Conservation (phyloP, 2,888 invertebrate species). For the Punctoribates punctum region DNA sequence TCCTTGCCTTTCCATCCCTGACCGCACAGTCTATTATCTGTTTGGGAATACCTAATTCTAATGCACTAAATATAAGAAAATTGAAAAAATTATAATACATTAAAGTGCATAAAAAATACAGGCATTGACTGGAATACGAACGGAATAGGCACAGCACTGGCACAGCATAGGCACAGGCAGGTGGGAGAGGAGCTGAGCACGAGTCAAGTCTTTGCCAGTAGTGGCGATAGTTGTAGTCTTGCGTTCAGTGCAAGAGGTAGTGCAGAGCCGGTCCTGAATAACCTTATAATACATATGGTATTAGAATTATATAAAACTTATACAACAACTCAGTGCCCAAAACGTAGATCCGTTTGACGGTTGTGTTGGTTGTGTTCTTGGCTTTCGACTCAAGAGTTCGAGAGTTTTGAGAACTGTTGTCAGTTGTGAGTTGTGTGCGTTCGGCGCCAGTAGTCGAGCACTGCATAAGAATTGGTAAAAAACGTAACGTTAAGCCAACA, state of each 20-base stretch:
- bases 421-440: conserved; percentile 17
- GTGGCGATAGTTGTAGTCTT: neutral
- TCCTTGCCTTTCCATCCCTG: neutral
- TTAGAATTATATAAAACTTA: neutral
- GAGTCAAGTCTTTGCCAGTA: conserved; percentile 15
- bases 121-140: too few relatives aligned
- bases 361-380: neutral
- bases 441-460: conserved; percentile 31
- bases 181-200: conserved; percentile 33
- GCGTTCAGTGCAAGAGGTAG: neutral
- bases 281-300: conserved; percentile 15
- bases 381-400: too few relatives aligned
- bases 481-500: conserved; percentile 21
- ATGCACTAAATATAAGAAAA: conserved; percentile 20
- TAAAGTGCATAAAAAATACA: conserved; percentile 1
- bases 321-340: conserved; percentile 15
- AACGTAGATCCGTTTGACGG: conserved; percentile 26
- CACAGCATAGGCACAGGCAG: conserved; percentile 30
- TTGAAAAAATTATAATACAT: neutral
- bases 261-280: conserved; percentile 34
- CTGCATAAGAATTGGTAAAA: neutral
- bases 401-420: neutral
- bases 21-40: conserved; percentile 2
- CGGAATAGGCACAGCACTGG: neutral
- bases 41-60: neutral